phyloP scores from a whole-genome alignment of 1,140 invertebrate genomes.

The Drosophila burlai region DNA sequence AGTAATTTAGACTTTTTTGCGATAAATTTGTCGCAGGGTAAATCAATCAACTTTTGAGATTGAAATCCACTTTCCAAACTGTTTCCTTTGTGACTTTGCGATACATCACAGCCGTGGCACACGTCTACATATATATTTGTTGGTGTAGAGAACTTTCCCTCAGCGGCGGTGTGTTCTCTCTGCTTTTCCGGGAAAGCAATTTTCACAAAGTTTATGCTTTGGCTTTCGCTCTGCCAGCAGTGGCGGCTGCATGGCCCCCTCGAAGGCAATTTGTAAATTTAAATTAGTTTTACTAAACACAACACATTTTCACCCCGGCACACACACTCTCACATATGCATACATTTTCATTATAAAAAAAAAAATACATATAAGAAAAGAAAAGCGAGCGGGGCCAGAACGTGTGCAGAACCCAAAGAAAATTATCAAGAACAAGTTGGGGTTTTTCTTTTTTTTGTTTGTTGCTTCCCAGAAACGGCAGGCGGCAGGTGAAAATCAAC shows the following conservation, averaged over 20 bases:
- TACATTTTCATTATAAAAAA: conserved; percentile 62
- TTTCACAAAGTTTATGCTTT: conserved; percentile 56
- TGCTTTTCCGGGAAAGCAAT: conserved; percentile 56
- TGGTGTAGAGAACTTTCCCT: conserved; percentile 38
- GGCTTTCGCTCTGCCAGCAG: conserved; percentile 33
- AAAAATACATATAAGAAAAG: conserved; percentile 2
- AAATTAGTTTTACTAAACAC: conserved; percentile 67
- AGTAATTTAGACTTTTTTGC: conserved; percentile 13
- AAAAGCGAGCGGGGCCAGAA: conserved; percentile 36
- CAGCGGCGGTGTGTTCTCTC: conserved; percentile 26
- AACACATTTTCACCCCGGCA: conserved; percentile 47
- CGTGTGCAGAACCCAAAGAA: conserved; percentile 53
- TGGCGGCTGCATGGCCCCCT: conserved; percentile 24
- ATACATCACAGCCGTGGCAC: conserved; percentile 16
- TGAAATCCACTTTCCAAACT: conserved; percentile 50
- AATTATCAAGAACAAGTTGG: conserved; percentile 67
- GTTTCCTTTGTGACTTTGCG: conserved; percentile 42
- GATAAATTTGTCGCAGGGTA: conserved; percentile 13
- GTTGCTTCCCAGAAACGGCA: conserved; percentile 33
- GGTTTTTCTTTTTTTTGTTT: conserved; percentile 13
- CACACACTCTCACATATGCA: conserved; percentile 35
- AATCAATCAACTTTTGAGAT: conserved; percentile 52
- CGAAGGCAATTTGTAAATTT: conserved; percentile 65
- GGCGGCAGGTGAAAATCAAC: conserved; percentile 43
- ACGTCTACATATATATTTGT: background rate